Percentiles rank a stretch among this genome's conserved stretches.
Conservation (phyloP, 2,797 vertebrate species). For the Rhabdophis nuchalis region DNA sequence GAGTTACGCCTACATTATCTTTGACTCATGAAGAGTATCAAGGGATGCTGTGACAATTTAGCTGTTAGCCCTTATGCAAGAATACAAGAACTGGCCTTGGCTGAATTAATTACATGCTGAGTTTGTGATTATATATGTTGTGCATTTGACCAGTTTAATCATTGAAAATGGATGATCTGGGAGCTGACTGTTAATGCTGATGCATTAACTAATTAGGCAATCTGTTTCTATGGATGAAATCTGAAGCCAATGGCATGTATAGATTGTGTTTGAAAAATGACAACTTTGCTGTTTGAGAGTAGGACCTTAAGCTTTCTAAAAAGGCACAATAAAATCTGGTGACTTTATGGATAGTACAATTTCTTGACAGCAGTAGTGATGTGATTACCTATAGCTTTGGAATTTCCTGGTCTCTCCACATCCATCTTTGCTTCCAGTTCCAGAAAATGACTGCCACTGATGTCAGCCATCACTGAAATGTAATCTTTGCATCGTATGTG, state of each 20-base stretch:
- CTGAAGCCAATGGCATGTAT: neutral
- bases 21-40: neutral
- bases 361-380: neutral
- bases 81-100: neutral
- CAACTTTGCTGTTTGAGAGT: neutral
- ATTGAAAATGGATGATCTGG: neutral
- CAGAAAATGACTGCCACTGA: neutral
- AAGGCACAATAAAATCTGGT: neutral
- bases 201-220: neutral
- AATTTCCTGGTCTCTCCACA: neutral
- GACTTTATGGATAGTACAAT: neutral
- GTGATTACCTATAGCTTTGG: neutral
- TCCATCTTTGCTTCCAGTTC: neutral
- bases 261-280: neutral
- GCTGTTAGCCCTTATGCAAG: neutral
- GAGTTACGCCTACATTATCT: neutral
- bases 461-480: neutral
- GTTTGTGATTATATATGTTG: neutral
- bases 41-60: neutral
- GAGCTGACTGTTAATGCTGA: neutral
- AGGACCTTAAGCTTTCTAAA: neutral
- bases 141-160: neutral
- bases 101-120: neutral
- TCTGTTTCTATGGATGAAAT: neutral
- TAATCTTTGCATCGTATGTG: neutral